Evolutionary conservation across 37 sponge, comb jelly and placozoan genomes (phyloP), one percentile per base, ranked within the genome.

Genomic region (Diacarnus erythraeanus): DNA sequence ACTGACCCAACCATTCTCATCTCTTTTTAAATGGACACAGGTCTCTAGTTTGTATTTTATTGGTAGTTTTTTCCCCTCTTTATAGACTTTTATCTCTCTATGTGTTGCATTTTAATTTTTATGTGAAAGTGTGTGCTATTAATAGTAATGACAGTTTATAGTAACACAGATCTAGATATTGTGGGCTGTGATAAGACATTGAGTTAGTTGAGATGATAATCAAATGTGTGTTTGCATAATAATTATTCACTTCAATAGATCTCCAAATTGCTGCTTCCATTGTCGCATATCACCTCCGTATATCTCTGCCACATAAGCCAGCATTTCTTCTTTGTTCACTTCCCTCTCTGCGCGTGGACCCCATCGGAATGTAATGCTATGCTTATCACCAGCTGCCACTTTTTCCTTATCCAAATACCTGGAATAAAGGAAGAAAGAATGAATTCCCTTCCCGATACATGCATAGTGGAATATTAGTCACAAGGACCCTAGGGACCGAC

Each of bases 361-460:
- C 91, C 91, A 91, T 51, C 57, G 36, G 75, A 78, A 91, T 29
- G 73, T 39, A 43, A 74, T 43, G 2, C 67, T 61, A 33, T 59
- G 60, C 59, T 39, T 74, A n/a, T 91, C 87, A n/a, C 87, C 87
- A 6, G 59, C 57, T 15, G 26, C 72, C 27, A 41, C 66, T 57
- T 79, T 83, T 64, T 86, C 84, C 25, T 42, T 47, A n/a, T 83
- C 64, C 43, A 91, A 57, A 39, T 86, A 91, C 84, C 91, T 91
- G 77, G 15, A n/a, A n/a, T n/a, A n/a, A n/a, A n/a, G n/a, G n/a
- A n/a, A n/a, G n/a, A n/a, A n/a, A n/a, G n/a, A n/a, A n/a, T n/a
- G n/a, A n/a, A n/a, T n/a, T n/a, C n/a, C n/a, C n/a, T n/a, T n/a
- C n/a, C n/a, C n/a, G n/a, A n/a, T n/a, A n/a, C n/a, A n/a, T n/a